phyloP scores from a whole-genome alignment of 2,113 vertebrate species.

The Labeo rohita region DNA sequence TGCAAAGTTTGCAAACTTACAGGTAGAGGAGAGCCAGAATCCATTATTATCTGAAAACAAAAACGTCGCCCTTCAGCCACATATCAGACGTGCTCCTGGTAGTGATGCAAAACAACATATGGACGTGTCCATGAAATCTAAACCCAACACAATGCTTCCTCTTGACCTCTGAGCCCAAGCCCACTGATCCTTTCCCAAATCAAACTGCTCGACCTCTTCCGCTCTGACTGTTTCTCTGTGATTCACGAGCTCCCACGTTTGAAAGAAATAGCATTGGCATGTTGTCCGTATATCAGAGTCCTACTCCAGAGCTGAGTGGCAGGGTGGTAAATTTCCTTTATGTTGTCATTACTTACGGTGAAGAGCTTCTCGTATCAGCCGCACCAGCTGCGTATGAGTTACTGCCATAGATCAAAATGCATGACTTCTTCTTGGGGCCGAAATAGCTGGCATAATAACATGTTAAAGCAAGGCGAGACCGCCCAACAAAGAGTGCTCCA shows the following conservation, averaged over 20 bases:
- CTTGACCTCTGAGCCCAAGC: constrained; percentile 57
- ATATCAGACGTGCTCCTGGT: background rate
- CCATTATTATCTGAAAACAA: background rate
- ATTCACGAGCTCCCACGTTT: constrained; percentile 67
- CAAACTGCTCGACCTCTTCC: constrained; percentile 35
- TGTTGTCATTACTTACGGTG: constrained; percentile 75
- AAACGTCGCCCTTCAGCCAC: background rate
- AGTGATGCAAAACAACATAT: constrained; percentile 33
- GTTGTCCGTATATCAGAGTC: constrained; percentile 48
- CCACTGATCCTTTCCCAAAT: constrained; percentile 24
- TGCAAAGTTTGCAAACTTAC: background rate
- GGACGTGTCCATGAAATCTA: background rate
- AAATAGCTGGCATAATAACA: constrained; percentile 55
- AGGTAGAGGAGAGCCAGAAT: background rate
- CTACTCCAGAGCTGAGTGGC: constrained; percentile 57
- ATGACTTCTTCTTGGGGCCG: constrained; percentile 49
- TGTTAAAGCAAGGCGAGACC: constrained; percentile 56
- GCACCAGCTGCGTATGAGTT: constrained; percentile 63
- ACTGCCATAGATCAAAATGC: constrained; percentile 55
- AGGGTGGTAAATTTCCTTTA: constrained; percentile 72
- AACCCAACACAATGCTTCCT: constrained; percentile 28
- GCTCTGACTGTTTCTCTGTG: constrained; percentile 59
- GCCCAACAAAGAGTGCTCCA: constrained; percentile 48
- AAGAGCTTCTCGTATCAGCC: constrained; percentile 43
- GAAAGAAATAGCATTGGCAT: constrained; percentile 45